Percentiles rank a stretch among this genome's conserved stretches.
Conservation (phyloP, 2,113 vertebrate genomes). For the Xenotilapia longispinis region DNA sequence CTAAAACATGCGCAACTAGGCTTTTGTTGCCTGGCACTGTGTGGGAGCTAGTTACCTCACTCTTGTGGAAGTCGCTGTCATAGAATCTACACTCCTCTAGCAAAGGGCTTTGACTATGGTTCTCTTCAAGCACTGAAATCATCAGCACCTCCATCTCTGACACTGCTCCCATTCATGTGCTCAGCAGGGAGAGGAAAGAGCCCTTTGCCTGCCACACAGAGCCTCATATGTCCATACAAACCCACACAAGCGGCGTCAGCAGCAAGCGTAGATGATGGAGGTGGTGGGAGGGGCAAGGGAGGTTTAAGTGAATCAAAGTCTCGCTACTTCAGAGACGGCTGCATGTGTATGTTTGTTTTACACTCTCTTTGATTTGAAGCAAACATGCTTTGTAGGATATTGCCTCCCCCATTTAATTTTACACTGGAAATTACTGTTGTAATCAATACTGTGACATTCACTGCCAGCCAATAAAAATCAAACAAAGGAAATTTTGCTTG, state of each 20-base stretch:
- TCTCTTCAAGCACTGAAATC: conserved; percentile 68
- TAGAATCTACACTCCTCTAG: conserved; percentile 65
- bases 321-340: conserved; percentile 27
- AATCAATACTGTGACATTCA: background rate
- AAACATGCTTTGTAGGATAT: background rate
- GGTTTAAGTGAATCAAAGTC: conserved; percentile 65
- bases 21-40: conserved; percentile 10
- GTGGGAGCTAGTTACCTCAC: conserved; percentile 63
- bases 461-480: background rate
- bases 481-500: conserved; percentile 50
- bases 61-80: conserved; percentile 65
- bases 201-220: conserved; percentile 54
- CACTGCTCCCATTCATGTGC: conserved; percentile 65
- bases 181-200: conserved; percentile 35
- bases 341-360: background rate
- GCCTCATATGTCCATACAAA: conserved; percentile 50
- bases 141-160: conserved; percentile 67
- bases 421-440: background rate
- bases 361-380: background rate
- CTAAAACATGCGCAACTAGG: background rate
- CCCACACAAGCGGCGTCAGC: conserved; percentile 56
- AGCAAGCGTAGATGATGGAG: conserved; percentile 23
- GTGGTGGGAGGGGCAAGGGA: conserved; percentile 22
- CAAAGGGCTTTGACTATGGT: conserved; percentile 52
- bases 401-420: background rate